A percentile compares a stretch with the other conserved stretches of the same genome.
Evolutionary conservation across 2,113 vertebrate genomes (phyloP).

Genomic region (Trochalopteron elliotii): DNA sequence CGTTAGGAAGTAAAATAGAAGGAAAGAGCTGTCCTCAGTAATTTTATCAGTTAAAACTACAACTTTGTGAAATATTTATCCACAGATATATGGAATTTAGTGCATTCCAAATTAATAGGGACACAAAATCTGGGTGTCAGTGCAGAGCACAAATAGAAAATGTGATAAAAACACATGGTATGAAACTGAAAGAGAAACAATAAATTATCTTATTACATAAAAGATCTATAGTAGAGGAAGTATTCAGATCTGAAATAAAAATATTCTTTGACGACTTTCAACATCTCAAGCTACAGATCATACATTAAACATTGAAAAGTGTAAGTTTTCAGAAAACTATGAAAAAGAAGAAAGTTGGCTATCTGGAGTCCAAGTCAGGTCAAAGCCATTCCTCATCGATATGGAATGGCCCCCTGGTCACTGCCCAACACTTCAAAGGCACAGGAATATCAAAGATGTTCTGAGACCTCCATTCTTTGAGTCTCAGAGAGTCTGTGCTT

Average conservation of each 20-base stretch:
- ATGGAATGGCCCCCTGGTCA: not conserved
- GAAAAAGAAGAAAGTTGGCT: not conserved
- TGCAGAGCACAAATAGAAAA: not conserved
- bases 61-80: not conserved
- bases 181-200: not conserved
- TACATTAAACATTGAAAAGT: not conserved
- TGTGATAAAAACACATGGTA: not conserved
- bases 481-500: not conserved
- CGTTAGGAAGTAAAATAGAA: not conserved
- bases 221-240: not conserved
- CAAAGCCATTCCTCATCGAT: not conserved
- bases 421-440: conserved; percentile 12
- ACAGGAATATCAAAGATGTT: conserved; percentile 5
- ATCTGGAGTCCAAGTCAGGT: not conserved
- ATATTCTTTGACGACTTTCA: not conserved
- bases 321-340: not conserved
- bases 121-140: not conserved
- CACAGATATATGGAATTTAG: fast-evolving
- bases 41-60: not conserved
- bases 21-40: not conserved
- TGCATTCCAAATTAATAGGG: not conserved
- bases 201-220: not conserved
- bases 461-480: not conserved
- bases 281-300: not conserved
- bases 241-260: not conserved